Base-by-base conservation (phyloP, 1,140 invertebrate species). In the Bactericera cockerelli region DNA sequence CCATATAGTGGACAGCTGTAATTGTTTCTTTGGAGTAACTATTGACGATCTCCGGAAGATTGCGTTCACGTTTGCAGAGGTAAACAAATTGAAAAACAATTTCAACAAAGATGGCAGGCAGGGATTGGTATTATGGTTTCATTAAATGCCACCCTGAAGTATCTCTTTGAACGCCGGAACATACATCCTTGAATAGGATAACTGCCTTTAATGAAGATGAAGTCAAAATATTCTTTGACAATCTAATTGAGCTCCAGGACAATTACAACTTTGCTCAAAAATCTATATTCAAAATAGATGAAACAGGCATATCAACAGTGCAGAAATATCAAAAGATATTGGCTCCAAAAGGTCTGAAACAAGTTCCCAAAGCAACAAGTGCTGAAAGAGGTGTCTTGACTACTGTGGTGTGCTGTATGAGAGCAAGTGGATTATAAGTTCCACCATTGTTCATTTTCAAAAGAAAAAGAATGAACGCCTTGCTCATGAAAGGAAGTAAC, bases 221-320 rank as follows among this genome's bases (percentile, higher is more conserved):
- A 57, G 71, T 73, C 2, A 31, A 63, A 31, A 33, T 24, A 42
- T 70, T 71, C 62, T 69, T 62, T 57, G 61, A 66, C 39, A 74
- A 72, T 64, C 57, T 72, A n/a, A 2, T 28, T 24, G 64, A 4
- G 16, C 65, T 72, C 4, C 61, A 70, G 67, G 57, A 68, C 65
- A 36, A 63, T 57, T 21, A 67, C 56, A 62, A 63, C n/a, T 70
- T 67, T 61, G 56, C 63, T 56, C 39, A 63, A 21, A 60, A 67
- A 59, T 26, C 66, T 53, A 72, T 74, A 33, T 72, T 71, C 64
- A 77, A 75, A 66, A 66, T 70, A 49, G 71, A 73, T 65, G 74
- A 75, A 64, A 75, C 69, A 38, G 74, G 72, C 1, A 66, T 75
- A 28, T 70, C 65, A 2, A 68, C 63, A 24, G 70, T 76, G 2